Conservation (phyloP, 2,113 vertebrate genomes). For the Donacobius atricapilla region DNA sequence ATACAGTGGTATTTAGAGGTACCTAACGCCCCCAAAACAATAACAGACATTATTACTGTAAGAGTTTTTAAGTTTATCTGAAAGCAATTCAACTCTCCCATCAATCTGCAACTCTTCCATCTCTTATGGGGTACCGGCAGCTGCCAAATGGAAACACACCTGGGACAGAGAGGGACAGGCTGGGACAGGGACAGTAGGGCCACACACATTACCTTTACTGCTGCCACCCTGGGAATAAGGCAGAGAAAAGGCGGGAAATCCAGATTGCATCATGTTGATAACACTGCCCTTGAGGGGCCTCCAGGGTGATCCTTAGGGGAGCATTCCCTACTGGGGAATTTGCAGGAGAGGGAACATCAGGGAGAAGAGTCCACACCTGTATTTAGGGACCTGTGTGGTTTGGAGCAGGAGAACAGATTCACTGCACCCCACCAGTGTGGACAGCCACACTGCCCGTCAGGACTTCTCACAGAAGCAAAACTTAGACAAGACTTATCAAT, state of each 20-base stretch:
- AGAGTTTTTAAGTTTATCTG: neutral
- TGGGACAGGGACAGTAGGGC: neutral
- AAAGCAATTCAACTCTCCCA: neutral
- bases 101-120: neutral
- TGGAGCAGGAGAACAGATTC: neutral
- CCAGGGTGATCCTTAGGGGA: neutral
- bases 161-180: neutral
- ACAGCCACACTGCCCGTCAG: neutral
- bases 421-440: neutral
- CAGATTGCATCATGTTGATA: accelerated
- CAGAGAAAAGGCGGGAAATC: neutral
- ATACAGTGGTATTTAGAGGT: too few relatives aligned
- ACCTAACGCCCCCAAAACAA: neutral
- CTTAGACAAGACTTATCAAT: neutral
- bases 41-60: neutral
- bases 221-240: neutral
- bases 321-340: neutral
- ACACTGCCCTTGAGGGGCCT: neutral
- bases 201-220: neutral
- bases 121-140: neutral
- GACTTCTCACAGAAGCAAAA: neutral
- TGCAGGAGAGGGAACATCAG: neutral
- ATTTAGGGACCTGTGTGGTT: neutral
- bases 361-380: neutral
- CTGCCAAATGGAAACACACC: neutral